phyloP scores from a whole-genome alignment of 2,113 vertebrate species.

The Phrynocephalus versicolor region DNA sequence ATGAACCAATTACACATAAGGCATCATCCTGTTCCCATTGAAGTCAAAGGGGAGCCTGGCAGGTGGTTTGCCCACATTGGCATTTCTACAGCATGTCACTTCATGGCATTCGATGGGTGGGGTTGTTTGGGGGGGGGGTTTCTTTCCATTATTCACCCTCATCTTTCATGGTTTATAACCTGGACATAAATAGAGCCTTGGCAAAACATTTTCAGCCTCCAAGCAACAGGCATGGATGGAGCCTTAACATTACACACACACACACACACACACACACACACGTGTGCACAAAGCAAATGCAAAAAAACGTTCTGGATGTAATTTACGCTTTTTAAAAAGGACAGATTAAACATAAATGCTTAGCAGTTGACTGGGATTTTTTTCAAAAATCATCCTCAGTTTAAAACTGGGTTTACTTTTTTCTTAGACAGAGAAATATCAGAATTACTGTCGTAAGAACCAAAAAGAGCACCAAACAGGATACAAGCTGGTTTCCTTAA shows the following conservation, averaged over 20 bases:
- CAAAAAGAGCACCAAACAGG: background rate
- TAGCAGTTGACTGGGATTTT: background rate
- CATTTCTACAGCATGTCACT: slow-evolving; percentile 31
- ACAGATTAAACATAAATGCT: slow-evolving; percentile 20
- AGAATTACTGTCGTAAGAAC: background rate
- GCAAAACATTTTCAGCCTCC: slow-evolving; percentile 38
- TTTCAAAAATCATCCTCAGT: background rate
- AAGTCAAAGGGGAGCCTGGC: slow-evolving; percentile 44
- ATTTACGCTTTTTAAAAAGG: slow-evolving; percentile 31
- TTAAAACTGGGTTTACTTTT: background rate
- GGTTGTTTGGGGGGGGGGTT: too few species aligned
- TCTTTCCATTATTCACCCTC: slow-evolving; percentile 32
- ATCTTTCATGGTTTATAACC: slow-evolving; percentile 48
- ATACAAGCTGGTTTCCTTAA: background rate
- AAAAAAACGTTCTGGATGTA: slow-evolving; percentile 2
- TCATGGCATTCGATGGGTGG: slow-evolving; percentile 35
- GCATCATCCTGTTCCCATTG: slow-evolving; percentile 27
- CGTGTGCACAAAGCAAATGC: slow-evolving; percentile 17
- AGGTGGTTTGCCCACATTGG: slow-evolving; percentile 38
- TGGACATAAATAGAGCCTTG: slow-evolving; percentile 56
- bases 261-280: too few species aligned
- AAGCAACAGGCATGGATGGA: slow-evolving; percentile 33
- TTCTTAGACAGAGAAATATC: background rate
- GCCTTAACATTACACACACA: slow-evolving; percentile 40
- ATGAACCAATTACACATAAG: slow-evolving; percentile 47